phyloP scores from a whole-genome alignment of 2,113 vertebrate species.

The Dendropsophus ebraccatus region DNA sequence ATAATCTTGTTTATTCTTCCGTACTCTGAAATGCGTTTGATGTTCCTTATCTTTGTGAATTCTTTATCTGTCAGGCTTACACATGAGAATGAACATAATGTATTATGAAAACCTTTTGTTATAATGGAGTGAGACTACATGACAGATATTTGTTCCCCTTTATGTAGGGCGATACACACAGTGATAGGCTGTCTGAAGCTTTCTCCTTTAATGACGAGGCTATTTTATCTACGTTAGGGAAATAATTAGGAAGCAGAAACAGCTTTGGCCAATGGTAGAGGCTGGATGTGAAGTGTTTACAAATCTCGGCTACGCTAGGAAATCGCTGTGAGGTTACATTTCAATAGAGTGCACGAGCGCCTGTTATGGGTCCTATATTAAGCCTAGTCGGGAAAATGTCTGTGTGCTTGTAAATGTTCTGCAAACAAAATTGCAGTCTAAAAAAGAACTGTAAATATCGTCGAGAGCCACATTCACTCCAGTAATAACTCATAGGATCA shows the following conservation, averaged over 20 bases:
- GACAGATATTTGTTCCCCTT: neutral
- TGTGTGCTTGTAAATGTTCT: neutral
- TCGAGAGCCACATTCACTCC: neutral
- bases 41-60: neutral
- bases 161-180: neutral
- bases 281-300: slow-evolving; percentile 4
- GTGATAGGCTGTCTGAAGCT: neutral
- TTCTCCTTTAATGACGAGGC: neutral
- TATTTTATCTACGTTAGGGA: neutral
- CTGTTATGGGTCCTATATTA: neutral
- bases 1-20: slow-evolving; percentile 1
- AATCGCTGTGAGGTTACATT: neutral
- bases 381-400: neutral
- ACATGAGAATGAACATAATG: neutral
- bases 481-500: neutral
- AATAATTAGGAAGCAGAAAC: slow-evolving; percentile 12
- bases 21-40: neutral
- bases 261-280: neutral
- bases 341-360: neutral
- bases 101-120: slow-evolving; percentile 6
- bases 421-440: slow-evolving; percentile 26
- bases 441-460: neutral
- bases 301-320: neutral
- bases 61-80: neutral
- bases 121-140: neutral